A percentile compares a stretch with the other conserved stretches of the same genome.
These are phyloP conservation scores for Pollachius pollachius DNA, from an alignment of 2,113 vertebrate genomes.

Conservation along the genomic window DNA sequence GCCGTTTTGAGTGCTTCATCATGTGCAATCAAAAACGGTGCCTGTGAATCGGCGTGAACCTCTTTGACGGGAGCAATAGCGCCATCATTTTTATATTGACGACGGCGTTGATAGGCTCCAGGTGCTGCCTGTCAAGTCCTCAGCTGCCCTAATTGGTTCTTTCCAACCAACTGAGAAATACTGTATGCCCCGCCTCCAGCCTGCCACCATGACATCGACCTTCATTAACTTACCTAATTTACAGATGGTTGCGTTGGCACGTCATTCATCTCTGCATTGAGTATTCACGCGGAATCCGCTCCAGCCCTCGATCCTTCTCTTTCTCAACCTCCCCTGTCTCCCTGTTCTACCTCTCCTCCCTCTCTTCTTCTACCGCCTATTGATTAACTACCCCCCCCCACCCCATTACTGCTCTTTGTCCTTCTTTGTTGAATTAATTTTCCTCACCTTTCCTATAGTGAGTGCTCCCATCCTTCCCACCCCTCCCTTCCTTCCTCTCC, in stretches of 20 bases:
- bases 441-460: neutral
- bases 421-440: neutral
- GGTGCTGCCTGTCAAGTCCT: too few relatives aligned
- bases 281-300: neutral
- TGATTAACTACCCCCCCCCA: neutral
- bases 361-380: neutral
- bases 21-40: too few relatives aligned
- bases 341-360: neutral
- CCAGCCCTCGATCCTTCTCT: neutral
- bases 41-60: too few relatives aligned
- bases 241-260: constrained; percentile 1
- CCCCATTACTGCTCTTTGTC: neutral
- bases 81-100: too few relatives aligned
- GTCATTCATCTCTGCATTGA: neutral
- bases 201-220: neutral
- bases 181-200: neutral
- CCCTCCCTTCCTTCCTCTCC: neutral
- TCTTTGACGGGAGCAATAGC: too few relatives aligned
- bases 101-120: too few relatives aligned
- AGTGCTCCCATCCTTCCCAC: neutral
- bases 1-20: too few relatives aligned
- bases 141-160: neutral
- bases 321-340: neutral
- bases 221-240: too few relatives aligned
- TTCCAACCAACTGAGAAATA: neutral